Base-by-base conservation (phyloP, 2,888 invertebrate species). In the Drosophila greeni region DNA sequence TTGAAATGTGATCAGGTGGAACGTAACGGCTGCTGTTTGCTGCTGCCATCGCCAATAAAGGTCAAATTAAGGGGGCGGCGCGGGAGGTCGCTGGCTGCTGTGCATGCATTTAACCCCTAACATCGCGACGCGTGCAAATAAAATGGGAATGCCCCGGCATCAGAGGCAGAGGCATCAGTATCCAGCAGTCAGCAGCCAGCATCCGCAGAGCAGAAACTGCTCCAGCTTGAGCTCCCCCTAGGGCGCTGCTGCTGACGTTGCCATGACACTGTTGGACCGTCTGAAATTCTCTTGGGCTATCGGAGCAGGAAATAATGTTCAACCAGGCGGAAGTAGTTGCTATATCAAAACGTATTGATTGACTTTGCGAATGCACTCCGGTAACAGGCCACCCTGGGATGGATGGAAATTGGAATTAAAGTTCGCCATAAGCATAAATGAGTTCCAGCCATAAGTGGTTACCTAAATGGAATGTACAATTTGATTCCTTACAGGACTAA, bases 1-100 rank as follows among this genome's bases (percentile, higher is more conserved):
- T 66, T 73, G 69, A 70, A 79, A 79, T 77, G 73, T 71, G 80
- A 77, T 79, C 80, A 79, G 75, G 80, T 77, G 77, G 75, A 77
- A 76, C 69, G 61, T 67, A 76, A 75, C 66, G 69, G 72, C 20
- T 31, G 51, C 16, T 29, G 51, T 51, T 57, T 52, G 48, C 56
- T 29, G 29, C 57, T 72, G 72, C 65, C 70, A 70, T 60, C 73
- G 75, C 71, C 73, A 74, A 79, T 78, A 72, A 76, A 68, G 72
- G 74, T 76, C 72, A 78, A 68, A 67, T 57, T 33, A 56, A 51
- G 59, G 58, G 37, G 47, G 42, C 33, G 34, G 37, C n/a, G 31
- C 23, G 29, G 36, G 36, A 12, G 23, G 45, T 37, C 48, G 31
- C 20, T 18, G 23, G 23, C 42, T 23, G 29, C 16, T 51, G 52